Conservation (phyloP, 1,140 invertebrate species). For the Steinernema khuongi region DNA sequence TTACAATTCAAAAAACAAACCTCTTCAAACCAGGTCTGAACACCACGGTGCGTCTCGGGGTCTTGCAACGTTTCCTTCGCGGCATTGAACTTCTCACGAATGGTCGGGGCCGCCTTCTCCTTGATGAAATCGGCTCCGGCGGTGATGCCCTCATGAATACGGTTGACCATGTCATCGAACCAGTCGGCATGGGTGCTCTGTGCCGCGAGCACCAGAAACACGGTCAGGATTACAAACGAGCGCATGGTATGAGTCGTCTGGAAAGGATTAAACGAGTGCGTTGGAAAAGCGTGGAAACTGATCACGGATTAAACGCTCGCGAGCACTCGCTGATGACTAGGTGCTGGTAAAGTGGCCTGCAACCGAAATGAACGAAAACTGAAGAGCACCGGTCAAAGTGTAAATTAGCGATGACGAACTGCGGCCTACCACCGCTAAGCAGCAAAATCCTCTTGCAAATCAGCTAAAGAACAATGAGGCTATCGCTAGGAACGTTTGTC, state of each 20-base stretch:
- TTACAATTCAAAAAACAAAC: conserved; percentile 27
- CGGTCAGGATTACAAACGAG: background rate
- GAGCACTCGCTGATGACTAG: too few species aligned
- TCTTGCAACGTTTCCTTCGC: conserved; percentile 38
- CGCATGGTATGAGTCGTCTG: background rate
- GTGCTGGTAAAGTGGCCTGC: too few species aligned
- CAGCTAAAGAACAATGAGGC: background rate
- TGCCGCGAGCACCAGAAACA: background rate
- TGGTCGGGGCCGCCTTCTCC: background rate
- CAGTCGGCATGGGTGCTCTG: background rate
- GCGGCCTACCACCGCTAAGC: too few species aligned
- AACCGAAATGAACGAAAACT: too few species aligned
- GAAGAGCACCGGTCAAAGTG: too few species aligned
- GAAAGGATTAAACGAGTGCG: too few species aligned
- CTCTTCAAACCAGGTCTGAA: conserved; percentile 27
- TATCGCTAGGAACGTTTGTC: background rate
- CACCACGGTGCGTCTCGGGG: conserved; percentile 33
- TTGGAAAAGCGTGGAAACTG: too few species aligned
- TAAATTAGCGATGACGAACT: too few species aligned
- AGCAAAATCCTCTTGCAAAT: background rate
- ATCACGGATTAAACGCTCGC: too few species aligned
- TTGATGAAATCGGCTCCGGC: background rate
- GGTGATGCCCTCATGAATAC: background rate
- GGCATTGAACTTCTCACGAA: conserved; percentile 37
- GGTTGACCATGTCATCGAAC: background rate